A percentile compares a stretch with the other conserved stretches of the same genome.
phyloP scores from a whole-genome alignment of 2,888 invertebrate genomes.

The Rambutsinella grinnellia region DNA sequence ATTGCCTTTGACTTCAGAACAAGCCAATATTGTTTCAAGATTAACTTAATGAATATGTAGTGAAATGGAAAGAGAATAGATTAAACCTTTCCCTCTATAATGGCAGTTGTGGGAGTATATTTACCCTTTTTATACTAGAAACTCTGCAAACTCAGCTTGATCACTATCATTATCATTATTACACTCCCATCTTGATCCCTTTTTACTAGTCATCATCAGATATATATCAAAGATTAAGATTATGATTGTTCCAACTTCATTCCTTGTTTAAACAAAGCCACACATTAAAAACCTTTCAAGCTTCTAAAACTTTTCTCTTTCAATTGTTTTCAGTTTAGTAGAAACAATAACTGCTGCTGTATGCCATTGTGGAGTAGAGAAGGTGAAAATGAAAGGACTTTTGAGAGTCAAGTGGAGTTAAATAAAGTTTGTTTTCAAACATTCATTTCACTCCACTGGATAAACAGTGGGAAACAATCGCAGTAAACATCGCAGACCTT shows the following conservation, averaged over 20 bases:
- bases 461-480: conserved; percentile 44
- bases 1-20: conserved; percentile 16
- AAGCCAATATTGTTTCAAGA: conserved; percentile 12
- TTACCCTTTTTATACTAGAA: background rate
- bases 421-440: conserved; percentile 20
- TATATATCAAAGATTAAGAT: too few species aligned
- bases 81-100: too few species aligned
- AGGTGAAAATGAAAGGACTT: conserved; percentile 20
- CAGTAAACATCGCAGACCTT: too few species aligned
- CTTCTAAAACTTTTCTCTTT: too few species aligned
- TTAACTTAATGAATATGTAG: conserved; percentile 36
- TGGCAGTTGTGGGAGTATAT: too few species aligned
- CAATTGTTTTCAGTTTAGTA: conserved; percentile 6
- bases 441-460: conserved; percentile 42
- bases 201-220: too few species aligned
- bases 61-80: conserved; percentile 12
- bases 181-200: background rate
- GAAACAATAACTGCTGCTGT: too few species aligned
- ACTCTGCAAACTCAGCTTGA: background rate
- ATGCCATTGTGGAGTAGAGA: too few species aligned
- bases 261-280: too few species aligned
- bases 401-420: too few species aligned
- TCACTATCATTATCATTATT: conserved; percentile 36
- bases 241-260: too few species aligned
- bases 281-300: too few species aligned